Percentiles rank a stretch among this genome's conserved stretches.
Conservation (phyloP, 2,888 invertebrate species). For the Drosophila setosimentum region DNA sequence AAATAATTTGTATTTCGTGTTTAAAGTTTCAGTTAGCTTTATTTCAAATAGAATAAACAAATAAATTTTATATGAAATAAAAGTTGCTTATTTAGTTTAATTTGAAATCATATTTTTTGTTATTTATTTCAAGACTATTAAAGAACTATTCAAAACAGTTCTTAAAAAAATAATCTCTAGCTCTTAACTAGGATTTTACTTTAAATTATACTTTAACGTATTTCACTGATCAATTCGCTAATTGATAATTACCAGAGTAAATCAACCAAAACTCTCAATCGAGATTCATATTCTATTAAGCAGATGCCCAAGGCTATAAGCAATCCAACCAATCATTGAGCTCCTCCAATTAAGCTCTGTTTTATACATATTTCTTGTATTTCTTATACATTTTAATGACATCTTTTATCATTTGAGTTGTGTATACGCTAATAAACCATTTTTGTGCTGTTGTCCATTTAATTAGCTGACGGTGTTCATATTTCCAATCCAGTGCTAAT, state of each 20-base stretch:
- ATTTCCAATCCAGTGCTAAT: slow-evolving; percentile 68
- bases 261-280: background rate
- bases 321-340: background rate
- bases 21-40: background rate
- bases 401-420: background rate
- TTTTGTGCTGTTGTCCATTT: slow-evolving; percentile 36
- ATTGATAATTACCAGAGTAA: background rate
- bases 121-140: background rate
- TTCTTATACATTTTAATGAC: background rate
- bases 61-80: background rate
- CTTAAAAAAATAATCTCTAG: background rate
- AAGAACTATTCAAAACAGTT: background rate
- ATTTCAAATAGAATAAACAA: background rate
- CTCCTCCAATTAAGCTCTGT: background rate
- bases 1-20: background rate
- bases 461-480: slow-evolving; percentile 64
- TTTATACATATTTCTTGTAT: background rate
- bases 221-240: background rate
- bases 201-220: background rate
- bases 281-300: background rate
- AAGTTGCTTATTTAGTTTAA: background rate
- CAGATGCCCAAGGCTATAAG: background rate
- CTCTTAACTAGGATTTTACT: background rate
- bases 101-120: too few relatives aligned
- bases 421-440: slow-evolving; percentile 3